Percentiles rank a stretch among this genome's conserved stretches.
Conservation (phyloP, 2,113 vertebrate species). For the Brienomyrus brachyistius region DNA sequence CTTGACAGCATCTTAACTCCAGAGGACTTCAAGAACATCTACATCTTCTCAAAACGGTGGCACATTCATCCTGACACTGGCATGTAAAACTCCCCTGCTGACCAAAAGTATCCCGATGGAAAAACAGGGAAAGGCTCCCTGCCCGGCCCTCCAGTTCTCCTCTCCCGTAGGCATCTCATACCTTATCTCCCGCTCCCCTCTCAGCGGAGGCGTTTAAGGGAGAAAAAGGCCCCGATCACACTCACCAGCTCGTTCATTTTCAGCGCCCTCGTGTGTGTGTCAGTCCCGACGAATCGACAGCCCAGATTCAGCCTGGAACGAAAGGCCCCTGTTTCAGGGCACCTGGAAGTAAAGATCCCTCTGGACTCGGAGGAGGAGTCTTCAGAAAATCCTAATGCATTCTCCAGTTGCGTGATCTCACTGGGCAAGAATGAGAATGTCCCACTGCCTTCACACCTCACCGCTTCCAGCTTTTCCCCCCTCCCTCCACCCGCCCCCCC, state of each 20-base stretch:
- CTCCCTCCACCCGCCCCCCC: neutral
- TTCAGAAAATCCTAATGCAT: neutral
- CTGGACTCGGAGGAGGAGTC: neutral
- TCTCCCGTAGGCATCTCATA: neutral
- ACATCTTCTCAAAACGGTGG: neutral
- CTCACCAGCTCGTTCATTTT: slow-evolving; percentile 12
- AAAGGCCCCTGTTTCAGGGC: neutral
- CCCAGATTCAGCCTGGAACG: neutral
- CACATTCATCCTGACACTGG: neutral
- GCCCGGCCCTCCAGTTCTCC: neutral
- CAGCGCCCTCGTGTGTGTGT: neutral
- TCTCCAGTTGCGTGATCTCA: slow-evolving; percentile 13
- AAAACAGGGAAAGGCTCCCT: neutral
- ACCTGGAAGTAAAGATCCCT: neutral
- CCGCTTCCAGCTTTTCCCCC: neutral
- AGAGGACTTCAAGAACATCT: neutral
- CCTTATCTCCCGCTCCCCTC: neutral
- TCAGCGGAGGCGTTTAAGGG: neutral
- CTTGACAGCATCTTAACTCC: neutral
- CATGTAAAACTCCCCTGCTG: neutral
- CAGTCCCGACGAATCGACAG: neutral
- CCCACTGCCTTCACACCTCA: slow-evolving; percentile 8
- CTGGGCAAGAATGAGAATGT: neutral
- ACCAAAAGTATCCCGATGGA: neutral
- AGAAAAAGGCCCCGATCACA: neutral